phyloP scores from a whole-genome alignment of 2,888 invertebrate species.

The Lamellibrachia columna region DNA sequence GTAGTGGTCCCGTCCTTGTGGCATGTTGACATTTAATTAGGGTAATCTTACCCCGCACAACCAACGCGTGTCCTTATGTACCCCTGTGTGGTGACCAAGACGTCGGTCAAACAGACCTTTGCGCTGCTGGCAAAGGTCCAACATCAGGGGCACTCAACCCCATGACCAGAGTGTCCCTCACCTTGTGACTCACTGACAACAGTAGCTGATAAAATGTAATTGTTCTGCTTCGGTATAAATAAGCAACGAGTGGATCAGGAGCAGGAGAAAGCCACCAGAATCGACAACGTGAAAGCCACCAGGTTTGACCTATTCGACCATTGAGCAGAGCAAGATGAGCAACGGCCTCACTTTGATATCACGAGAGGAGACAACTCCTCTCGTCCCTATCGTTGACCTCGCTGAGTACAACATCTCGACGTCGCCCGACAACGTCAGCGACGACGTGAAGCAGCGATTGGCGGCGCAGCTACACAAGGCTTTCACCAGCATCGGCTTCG shows the following conservation, averaged over 20 bases:
- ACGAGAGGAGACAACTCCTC: neutral
- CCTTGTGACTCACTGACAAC: neutral
- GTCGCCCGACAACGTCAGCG: neutral
- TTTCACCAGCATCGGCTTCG: neutral
- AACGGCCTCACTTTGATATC: neutral
- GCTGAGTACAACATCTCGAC: neutral
- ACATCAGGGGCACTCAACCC: neutral
- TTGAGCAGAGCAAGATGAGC: neutral
- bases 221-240: neutral
- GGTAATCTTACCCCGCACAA: neutral
- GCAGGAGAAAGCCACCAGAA: neutral
- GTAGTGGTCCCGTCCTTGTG: neutral
- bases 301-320: neutral
- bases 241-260: neutral
- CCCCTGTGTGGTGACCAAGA: neutral
- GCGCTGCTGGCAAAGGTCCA: neutral
- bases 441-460: neutral
- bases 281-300: neutral
- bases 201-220: neutral
- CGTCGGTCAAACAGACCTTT: neutral
- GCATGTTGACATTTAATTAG: too few relatives aligned
- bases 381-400: neutral
- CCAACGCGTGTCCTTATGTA: neutral
- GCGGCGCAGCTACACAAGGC: neutral
- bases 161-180: neutral